These are phyloP conservation scores for Penaeus chinensis DNA, from an alignment of 1,140 invertebrate genomes.

Conservation along the genomic window DNA sequence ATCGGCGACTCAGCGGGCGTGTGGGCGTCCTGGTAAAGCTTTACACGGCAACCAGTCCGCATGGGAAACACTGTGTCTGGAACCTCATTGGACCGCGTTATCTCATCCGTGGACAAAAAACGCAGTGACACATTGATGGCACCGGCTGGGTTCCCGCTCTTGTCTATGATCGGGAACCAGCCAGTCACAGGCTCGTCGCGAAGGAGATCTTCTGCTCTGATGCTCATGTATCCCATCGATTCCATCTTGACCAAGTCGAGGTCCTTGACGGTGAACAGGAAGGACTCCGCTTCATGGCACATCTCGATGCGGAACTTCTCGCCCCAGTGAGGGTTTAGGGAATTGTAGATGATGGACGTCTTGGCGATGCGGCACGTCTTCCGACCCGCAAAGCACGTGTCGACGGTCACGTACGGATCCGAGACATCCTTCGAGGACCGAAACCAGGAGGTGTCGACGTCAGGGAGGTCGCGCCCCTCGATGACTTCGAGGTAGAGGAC, in stretches of 20 bases:
- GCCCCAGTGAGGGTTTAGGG: conserved; percentile 63
- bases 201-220: conserved; percentile 62
- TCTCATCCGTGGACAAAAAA: conserved; percentile 52
- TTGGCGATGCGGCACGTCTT: conserved; percentile 62
- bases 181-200: conserved; percentile 60
- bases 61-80: conserved; percentile 63
- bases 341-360: conserved; percentile 64
- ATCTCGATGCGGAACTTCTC: conserved; percentile 64
- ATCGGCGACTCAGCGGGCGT: conserved; percentile 61
- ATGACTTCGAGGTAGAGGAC: conserved; percentile 63
- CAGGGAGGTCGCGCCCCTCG: conserved; percentile 63
- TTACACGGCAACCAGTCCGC: conserved; percentile 53
- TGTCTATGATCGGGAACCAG: conserved; percentile 64
- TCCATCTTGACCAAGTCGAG: conserved; percentile 64
- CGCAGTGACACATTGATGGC: conserved; percentile 61
- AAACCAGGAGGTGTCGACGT: conserved; percentile 64
- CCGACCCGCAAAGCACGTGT: conserved; percentile 59
- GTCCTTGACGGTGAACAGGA: conserved; percentile 63
- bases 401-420: conserved; percentile 63
- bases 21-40: conserved; percentile 64
- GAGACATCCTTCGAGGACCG: conserved; percentile 64
- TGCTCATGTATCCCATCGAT: conserved; percentile 62
- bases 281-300: conserved; percentile 62
- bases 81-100: conserved; percentile 62
- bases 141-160: conserved; percentile 57